Evolutionary conservation across 2,888 invertebrate species (phyloP).

Genomic region (Xestia xanthographa): DNA sequence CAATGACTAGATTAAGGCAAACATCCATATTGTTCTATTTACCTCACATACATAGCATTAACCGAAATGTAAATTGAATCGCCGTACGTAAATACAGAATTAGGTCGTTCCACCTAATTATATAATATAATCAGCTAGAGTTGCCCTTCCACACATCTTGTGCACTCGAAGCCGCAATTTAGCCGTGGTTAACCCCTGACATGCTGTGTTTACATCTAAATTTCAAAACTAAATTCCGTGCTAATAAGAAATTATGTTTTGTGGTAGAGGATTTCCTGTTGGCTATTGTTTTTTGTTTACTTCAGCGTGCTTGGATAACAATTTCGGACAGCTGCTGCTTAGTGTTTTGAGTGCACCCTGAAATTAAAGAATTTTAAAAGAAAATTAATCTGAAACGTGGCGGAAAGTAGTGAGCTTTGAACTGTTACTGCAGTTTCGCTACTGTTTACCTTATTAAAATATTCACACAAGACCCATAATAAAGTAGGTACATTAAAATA

Average conservation of each 20-base stretch:
- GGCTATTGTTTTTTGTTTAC: constrained; percentile 29
- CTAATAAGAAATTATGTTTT: constrained; percentile 60
- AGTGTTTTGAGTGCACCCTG: not conserved
- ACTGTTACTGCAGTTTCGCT: not conserved
- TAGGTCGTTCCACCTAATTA: constrained; percentile 55
- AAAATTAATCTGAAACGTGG: not conserved
- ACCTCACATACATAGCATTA: constrained; percentile 33
- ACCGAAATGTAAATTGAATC: constrained; percentile 43
- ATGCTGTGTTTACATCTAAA: constrained; percentile 67
- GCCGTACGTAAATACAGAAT: constrained; percentile 46
- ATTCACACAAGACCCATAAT: not conserved
- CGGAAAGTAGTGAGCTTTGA: not conserved
- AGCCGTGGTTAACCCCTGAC: constrained; percentile 80
- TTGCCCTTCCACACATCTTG: constrained; percentile 75
- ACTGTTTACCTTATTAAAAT: not conserved
- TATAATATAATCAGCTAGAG: constrained; percentile 45
- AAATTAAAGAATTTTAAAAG: not conserved
- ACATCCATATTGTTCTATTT: constrained; percentile 36
- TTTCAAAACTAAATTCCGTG: constrained; percentile 54
- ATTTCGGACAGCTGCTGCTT: not conserved
- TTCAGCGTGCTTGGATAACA: not conserved
- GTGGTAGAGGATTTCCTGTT: constrained; percentile 20
- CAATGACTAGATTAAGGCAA: constrained; percentile 39
- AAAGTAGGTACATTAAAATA: not conserved
- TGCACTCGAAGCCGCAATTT: constrained; percentile 82